Evolutionary conservation across 2,888 invertebrate species (phyloP), one percentile per base, ranked within the genome.

Genomic region (Hermaeophaga mercurialis): DNA sequence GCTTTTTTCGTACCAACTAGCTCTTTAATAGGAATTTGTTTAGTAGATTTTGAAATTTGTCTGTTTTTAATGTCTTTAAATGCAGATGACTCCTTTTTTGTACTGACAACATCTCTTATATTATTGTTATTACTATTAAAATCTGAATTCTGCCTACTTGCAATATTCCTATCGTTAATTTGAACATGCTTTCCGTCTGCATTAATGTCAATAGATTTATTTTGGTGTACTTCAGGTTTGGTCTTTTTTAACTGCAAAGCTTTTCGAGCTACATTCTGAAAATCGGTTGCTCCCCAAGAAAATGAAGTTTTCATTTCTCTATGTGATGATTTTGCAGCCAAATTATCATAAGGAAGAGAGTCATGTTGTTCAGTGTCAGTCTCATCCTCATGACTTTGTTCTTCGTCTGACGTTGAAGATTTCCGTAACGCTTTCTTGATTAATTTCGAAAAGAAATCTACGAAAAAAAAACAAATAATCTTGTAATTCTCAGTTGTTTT

Each of bases 291-390:
- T 7, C 54, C 50, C 49, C 64, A 64, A 17, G 66, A 66, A 11
- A 61, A 58, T 14, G 65, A 58, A 9, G 57, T 43, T 54, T 46
- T 62, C 0, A 49, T 33, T 19, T 47, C 11, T 28, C 14, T 54
- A 11, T 44, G 44, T 22, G 39, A n/a, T 33, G 52, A 38, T 41
- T 24, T 47, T 0, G 57, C 24, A n/a, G 34, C 22, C 6, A 47
- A 19, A 6, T 63, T 52, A 62, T 84, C 88, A 68, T 84, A 86
- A 0, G 88, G 87, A 58, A 89, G 73, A 0, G 85, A 84, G 70
- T 88, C 88, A 63, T 87, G 87, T 72, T 87, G 87, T 64, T 87
- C 87, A 0, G 85, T 87, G 64, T 88, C 88, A 0, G 87, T 87
- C 60, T 85, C 87, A 36, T 83, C 84, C 48, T 80, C 78, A 17